A percentile compares a stretch with the other conserved stretches of the same genome.
phyloP scores from a whole-genome alignment of 2,113 vertebrate species.

The Mixornis gularis region DNA sequence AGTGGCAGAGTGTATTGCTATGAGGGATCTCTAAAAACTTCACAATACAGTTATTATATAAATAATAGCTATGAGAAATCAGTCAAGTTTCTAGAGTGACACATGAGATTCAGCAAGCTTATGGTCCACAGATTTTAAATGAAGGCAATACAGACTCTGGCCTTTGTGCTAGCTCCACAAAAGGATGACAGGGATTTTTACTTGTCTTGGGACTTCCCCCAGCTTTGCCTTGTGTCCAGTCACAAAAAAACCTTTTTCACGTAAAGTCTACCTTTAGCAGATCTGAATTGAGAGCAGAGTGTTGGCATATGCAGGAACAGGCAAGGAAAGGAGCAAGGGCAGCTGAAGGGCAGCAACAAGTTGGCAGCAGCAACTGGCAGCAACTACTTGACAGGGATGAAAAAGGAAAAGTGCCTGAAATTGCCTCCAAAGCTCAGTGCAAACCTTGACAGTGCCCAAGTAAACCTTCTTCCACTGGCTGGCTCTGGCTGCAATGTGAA shows the following conservation, averaged over 20 bases:
- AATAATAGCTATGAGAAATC: conserved; percentile 32
- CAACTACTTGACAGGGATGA: not conserved
- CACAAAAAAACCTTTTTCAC: not conserved
- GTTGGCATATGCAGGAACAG: not conserved
- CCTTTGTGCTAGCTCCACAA: not conserved
- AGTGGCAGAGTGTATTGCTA: not conserved
- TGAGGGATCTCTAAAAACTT: conserved; percentile 22
- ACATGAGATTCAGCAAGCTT: conserved; percentile 10
- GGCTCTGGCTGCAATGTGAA: not conserved
- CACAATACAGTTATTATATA: conserved; percentile 16
- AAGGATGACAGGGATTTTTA: conserved; percentile 25
- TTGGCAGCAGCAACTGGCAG: not conserved
- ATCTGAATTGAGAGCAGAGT: not conserved
- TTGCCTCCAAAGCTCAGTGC: not conserved
- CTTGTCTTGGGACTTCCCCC: not conserved
- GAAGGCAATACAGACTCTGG: conserved; percentile 12
- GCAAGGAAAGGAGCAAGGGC: not conserved
- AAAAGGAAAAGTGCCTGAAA: not conserved
- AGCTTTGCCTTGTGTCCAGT: not conserved
- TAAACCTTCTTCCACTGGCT: not conserved
- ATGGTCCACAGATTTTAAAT: conserved; percentile 45
- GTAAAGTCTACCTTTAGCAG: not conserved
- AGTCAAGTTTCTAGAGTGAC: not conserved
- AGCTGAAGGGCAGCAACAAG: not conserved
- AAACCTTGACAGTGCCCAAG: not conserved